These are phyloP conservation scores for Ailurus styani DNA, from an alignment of 2,113 vertebrate genomes.

Conservation along the genomic window DNA sequence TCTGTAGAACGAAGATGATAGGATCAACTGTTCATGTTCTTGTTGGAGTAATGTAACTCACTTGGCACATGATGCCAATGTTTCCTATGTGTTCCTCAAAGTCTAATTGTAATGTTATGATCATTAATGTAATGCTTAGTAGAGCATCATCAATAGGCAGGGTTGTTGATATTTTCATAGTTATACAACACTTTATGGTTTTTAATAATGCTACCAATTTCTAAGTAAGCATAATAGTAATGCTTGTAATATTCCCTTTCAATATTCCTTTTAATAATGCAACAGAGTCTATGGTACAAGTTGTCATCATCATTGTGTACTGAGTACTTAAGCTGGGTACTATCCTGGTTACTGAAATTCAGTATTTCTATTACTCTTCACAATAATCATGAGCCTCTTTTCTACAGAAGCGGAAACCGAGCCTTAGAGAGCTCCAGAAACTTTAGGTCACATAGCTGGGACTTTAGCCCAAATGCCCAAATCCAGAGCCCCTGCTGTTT, in stretches of 20 bases:
- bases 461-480: accelerated
- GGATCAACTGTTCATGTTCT: not conserved
- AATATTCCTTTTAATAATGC: not conserved
- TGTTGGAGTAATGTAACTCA: not conserved
- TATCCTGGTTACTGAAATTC: not conserved
- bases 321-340: not conserved
- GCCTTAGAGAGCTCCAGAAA: not conserved
- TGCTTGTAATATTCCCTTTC: not conserved
- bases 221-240: not conserved
- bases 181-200: not conserved
- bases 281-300: not conserved
- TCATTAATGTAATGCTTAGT: not conserved
- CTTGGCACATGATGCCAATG: no score
- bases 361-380: not conserved
- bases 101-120: not conserved
- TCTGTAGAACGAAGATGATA: not conserved
- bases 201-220: not conserved
- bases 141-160: not conserved
- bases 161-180: not conserved
- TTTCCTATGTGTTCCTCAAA: not conserved
- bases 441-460: not conserved
- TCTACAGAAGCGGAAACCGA: not conserved
- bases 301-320: not conserved
- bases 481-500: not conserved
- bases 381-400: not conserved